phyloP scores from a whole-genome alignment of 2,113 vertebrate species.

The Prionailurus viverrinus region DNA sequence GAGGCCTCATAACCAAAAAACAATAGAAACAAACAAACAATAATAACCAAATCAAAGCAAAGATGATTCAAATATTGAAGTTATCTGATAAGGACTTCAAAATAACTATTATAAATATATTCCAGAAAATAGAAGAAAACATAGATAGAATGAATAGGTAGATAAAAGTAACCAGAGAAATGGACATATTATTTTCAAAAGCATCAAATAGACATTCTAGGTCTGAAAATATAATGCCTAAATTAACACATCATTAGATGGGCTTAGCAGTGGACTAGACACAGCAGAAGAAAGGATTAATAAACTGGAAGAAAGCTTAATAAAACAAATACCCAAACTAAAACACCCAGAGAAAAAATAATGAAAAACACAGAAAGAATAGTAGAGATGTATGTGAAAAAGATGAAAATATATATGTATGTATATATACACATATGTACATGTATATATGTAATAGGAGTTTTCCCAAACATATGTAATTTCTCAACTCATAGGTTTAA shows the following conservation, averaged over 20 bases:
- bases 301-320: neutral
- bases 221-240: neutral
- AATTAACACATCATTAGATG: neutral
- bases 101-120: slow-evolving; percentile 1
- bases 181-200: neutral
- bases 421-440: too few species aligned
- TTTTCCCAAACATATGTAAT: neutral
- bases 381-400: neutral
- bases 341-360: neutral
- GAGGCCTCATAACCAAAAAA: neutral
- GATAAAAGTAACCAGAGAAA: neutral
- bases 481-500: neutral
- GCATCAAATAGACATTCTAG: slow-evolving; percentile 20
- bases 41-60: slow-evolving; percentile 4
- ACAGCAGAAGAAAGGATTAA: neutral
- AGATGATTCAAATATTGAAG: neutral
- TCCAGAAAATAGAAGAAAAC: neutral
- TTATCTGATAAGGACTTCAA: slow-evolving; percentile 11
- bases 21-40: neutral
- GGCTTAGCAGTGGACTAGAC: neutral
- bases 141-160: neutral
- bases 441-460: too few species aligned
- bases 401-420: neutral
- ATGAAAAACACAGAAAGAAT: neutral
- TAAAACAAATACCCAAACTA: neutral